Percentiles rank a stretch among this genome's conserved stretches.
Conservation (phyloP, 1,140 invertebrate species). For the Aphelenchoides fujianensis region DNA sequence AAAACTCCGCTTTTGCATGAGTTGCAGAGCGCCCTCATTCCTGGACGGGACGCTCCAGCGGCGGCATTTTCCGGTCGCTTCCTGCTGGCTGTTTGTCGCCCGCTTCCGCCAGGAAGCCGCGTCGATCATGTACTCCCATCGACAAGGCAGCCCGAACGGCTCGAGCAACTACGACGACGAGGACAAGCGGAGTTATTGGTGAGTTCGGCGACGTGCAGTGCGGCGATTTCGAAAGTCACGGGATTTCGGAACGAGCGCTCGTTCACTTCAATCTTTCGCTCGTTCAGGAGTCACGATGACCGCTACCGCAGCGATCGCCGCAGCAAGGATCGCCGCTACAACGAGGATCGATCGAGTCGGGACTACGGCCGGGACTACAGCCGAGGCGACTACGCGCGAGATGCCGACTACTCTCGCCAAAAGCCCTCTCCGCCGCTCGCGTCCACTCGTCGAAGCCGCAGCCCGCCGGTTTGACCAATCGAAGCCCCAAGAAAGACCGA, state of each 20-base stretch:
- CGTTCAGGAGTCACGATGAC: not conserved
- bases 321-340: not conserved
- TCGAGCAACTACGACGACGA: not conserved
- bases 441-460: not conserved
- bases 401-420: not conserved
- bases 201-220: too few species aligned
- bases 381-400: not conserved
- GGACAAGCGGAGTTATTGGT: not conserved
- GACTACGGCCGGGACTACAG: not conserved
- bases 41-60: too few species aligned
- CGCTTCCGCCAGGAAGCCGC: too few species aligned
- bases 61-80: too few species aligned
- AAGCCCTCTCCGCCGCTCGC: not conserved
- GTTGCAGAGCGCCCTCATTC: too few species aligned
- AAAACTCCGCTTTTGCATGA: too few species aligned
- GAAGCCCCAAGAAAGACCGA: too few species aligned
- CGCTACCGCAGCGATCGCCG: not conserved
- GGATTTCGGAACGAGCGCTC: not conserved
- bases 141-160: too few species aligned
- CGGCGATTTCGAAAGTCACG: too few species aligned
- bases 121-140: too few species aligned
- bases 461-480: conserved; percentile 1
- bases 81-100: too few species aligned
- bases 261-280: not conserved
- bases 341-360: not conserved